These are phyloP conservation scores for Octopus bimaculoides DNA, from an alignment of 1,140 invertebrate species.

Conservation along the genomic window DNA sequence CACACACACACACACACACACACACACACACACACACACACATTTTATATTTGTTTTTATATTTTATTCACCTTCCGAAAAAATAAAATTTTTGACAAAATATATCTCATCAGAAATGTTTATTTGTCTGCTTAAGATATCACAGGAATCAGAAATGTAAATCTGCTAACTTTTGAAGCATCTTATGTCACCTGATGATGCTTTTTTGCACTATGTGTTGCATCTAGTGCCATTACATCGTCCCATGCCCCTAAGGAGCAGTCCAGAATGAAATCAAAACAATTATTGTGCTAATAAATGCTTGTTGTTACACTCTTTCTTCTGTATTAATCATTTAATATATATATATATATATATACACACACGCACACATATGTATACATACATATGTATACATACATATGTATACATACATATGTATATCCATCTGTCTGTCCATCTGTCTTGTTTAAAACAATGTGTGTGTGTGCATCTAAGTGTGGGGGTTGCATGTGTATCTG, in stretches of 20 bases:
- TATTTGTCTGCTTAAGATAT: not conserved
- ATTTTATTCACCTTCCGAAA: not conserved
- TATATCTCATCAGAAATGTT: not conserved
- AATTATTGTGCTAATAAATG: no score
- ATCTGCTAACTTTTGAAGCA: not conserved
- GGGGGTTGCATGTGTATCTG: no score
- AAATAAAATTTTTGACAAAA: not conserved
- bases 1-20: no score
- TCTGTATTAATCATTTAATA: not conserved
- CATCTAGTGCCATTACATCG: no score
- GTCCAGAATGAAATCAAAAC: no score
- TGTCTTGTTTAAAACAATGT: no score
- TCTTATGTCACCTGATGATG: not conserved
- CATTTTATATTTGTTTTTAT: not conserved
- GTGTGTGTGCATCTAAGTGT: no score
- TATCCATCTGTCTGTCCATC: no score
- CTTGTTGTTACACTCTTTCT: no score
- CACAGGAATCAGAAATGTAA: not conserved
- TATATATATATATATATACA: not conserved
- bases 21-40: no score
- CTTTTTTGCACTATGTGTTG: not conserved
- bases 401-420: no score
- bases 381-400: not conserved
- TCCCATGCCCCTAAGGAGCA: no score
- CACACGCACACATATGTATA: not conserved